Conservation (phyloP, 2,888 invertebrate genomes). For the Agrotis clavis region DNA sequence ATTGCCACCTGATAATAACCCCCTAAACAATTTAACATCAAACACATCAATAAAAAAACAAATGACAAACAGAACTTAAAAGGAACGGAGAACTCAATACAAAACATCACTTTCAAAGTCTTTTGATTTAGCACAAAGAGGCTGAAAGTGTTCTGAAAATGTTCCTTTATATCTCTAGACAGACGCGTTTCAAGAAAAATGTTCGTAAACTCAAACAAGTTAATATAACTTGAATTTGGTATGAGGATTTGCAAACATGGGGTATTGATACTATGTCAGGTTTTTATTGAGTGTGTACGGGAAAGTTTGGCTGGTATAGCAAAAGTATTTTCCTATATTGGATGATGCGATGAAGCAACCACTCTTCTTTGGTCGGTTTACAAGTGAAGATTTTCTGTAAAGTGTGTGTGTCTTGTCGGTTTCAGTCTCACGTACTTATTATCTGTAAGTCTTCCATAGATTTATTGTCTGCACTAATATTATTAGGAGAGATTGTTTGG, state of each 20-base stretch:
- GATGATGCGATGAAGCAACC: too few species aligned
- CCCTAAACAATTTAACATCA: constrained; percentile 23
- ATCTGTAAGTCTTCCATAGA: too few species aligned
- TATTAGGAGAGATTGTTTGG: too few species aligned
- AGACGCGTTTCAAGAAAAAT: constrained; percentile 33
- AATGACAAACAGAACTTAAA: constrained; percentile 21
- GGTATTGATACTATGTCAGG: constrained; percentile 34
- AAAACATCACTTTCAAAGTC: constrained; percentile 29
- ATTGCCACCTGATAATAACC: constrained; percentile 13
- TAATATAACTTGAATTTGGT: constrained; percentile 44
- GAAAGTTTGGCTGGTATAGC: neutral
- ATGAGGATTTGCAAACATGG: constrained; percentile 50
- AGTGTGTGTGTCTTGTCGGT: too few species aligned
- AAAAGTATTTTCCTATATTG: too few species aligned
- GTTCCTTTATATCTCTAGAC: constrained; percentile 20
- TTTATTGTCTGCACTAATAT: too few species aligned
- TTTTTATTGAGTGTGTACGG: constrained; percentile 23
- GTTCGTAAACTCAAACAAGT: constrained; percentile 38
- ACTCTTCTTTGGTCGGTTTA: too few species aligned
- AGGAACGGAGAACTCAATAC: constrained; percentile 24
- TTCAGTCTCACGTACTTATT: too few species aligned
- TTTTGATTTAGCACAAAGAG: constrained; percentile 48
- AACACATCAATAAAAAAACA: constrained; percentile 25
- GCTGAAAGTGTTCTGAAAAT: constrained; percentile 36
- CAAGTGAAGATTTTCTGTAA: too few species aligned